Evolutionary conservation across 2,888 invertebrate species (phyloP), one percentile per base, ranked within the genome.

Genomic region (Ennomos erosarius): DNA sequence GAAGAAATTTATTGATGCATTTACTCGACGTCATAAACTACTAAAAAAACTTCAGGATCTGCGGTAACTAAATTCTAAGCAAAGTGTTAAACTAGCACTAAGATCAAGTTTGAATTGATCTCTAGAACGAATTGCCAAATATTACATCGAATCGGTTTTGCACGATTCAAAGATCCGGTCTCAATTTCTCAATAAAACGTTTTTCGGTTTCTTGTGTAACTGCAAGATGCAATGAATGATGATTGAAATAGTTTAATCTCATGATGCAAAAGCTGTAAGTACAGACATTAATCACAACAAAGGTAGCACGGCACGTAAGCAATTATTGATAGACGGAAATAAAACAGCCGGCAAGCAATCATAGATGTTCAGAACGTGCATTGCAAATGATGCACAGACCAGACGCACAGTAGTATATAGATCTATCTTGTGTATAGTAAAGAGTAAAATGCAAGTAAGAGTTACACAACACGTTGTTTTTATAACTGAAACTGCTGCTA

Each of bases 71-170:
- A 4, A 6, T 6, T 26, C 26, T 26, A 26, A 26, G 26, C 26
- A 6, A 26, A 26, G 26, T 26, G 6, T 3, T 6, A 16, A 26
- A 26, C 26, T 26, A 26, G 26, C 3, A 6, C 26, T 26, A 26
- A n/a, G 3, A 26, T 26, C 5, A 6, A 8, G 26, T 10, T 26
- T 4, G 12, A 10, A 3, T 46, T 1, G 50, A 50, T 46, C 45
- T 36, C 45, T 40, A 49, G 40, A 52, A 56, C 43, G 35, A 60
- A 58, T 56, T 16, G 13, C 34, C 46, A 57, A 59, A 36, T 70
- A 65, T 72, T 70, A 67, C 69, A 73, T 69, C 67, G 55, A 67
- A 67, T 76, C 64, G 47, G 76, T 73, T 74, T 73, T 60, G 71
- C 73, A 73, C 75, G 75, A 73, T 59, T 73, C 55, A 58, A 70